Base-by-base conservation (phyloP, 2,113 vertebrate genomes). In the Lophochroa leadbeateri region DNA sequence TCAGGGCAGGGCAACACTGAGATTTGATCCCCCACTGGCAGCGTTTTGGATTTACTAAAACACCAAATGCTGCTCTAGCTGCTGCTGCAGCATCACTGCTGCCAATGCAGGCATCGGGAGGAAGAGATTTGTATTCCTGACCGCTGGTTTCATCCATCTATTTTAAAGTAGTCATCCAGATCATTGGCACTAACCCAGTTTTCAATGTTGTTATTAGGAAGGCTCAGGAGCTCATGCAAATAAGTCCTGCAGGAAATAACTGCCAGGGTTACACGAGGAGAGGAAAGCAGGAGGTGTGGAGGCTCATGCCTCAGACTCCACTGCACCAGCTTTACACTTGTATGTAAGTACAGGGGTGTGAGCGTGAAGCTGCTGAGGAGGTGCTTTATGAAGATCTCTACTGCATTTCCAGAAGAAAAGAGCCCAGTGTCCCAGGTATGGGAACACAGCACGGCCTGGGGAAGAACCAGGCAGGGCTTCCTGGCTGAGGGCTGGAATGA, bases 201-300 rank as follows among this genome's bases (percentile, higher is more conserved):
- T 90, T 88, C 77, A 89, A 49, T 94, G 72, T 55, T 92, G 60
- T 72, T 72, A 83, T 92, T 82, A 91, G 65, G 61, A 92, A 90
- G 92, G 65, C 79, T 91, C 71, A 79, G 46, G 35, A 92, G 72
- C 71, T 91, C 86, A 86, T 63, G 81, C 64, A 97, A 93, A 15
- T 92, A 97, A 83, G 27, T 25, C 65, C 53, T 86, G 65, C 86
- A 92, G 58, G 58, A 96, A 94, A 86, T 47, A 94, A 96, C 70
- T 57, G 76, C 50, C 47, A 86, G 75, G 58, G 53, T 94, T 88
- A 92, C 25, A 75, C 2, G 4, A 88, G 83, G 61, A 93, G 29
- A 92, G 67, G 64, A 77, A 90, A 88, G 49, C 47, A 90, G 55
- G 31, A 60, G 65, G 43, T 90, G 46, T 53, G 74, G 63, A 93